These are phyloP conservation scores for Cryptomyrus ogoouensis DNA, from an alignment of 2,113 vertebrate genomes.

Conservation along the genomic window DNA sequence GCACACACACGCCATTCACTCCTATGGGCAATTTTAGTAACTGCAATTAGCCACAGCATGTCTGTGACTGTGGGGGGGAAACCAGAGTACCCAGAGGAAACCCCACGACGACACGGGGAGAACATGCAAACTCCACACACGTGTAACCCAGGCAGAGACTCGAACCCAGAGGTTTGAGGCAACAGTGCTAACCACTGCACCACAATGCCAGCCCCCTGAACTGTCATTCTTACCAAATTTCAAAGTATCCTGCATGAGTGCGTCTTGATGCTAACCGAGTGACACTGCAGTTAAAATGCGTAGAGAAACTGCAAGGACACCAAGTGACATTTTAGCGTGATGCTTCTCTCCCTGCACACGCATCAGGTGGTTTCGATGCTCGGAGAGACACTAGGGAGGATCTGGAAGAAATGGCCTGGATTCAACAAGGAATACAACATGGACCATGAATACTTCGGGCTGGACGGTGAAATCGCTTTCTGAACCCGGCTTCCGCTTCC, in stretches of 20 bases:
- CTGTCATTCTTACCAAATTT: neutral
- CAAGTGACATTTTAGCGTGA: neutral
- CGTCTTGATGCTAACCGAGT: neutral
- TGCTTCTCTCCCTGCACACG: slow-evolving; percentile 2
- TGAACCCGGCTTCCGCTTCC: neutral
- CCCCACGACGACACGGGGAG: no score
- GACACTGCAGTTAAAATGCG: neutral
- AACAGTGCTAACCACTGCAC: no score
- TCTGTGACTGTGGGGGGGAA: no score
- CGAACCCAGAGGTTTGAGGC: no score
- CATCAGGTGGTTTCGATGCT: slow-evolving; percentile 52
- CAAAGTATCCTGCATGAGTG: neutral
- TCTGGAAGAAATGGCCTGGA: slow-evolving; percentile 67
- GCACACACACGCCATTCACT: no score
- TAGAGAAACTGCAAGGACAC: neutral
- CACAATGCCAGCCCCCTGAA: no score
- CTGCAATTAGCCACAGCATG: no score
- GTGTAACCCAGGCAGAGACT: no score
- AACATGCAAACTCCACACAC: no score
- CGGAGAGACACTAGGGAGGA: slow-evolving; percentile 49
- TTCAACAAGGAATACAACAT: slow-evolving; percentile 61
- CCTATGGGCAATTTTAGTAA: no score
- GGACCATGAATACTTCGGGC: slow-evolving; percentile 72
- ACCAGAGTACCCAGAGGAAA: no score
- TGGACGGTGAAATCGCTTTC: slow-evolving; percentile 56